phyloP scores from a whole-genome alignment of 1,140 invertebrate species.

The Asobara japonica region DNA sequence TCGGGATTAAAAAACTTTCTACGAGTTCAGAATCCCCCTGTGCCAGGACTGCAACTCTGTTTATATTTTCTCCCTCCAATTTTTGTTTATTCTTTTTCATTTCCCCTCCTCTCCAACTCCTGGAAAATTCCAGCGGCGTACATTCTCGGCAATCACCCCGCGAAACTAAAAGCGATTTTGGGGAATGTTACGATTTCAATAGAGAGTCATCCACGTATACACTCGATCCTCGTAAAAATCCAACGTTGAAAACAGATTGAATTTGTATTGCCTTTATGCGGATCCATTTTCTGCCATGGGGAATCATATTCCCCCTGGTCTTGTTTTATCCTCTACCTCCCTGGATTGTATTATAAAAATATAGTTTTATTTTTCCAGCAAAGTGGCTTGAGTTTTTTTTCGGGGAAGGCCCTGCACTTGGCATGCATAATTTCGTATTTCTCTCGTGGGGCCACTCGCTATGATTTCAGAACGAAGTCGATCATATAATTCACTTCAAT shows the following conservation, averaged over 20 bases:
- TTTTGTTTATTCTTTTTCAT: background rate
- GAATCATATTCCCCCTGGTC: background rate
- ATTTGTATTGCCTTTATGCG: constrained; percentile 1
- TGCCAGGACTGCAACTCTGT: background rate
- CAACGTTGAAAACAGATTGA: constrained; percentile 13
- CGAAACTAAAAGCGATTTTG: constrained; percentile 5
- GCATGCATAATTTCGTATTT: too few species aligned
- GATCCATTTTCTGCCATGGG: background rate
- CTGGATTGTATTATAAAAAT: constrained; percentile 8
- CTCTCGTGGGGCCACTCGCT: too few species aligned
- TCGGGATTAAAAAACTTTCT: constrained; percentile 18
- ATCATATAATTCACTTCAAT: too few species aligned
- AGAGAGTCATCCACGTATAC: background rate
- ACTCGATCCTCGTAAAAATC: constrained; percentile 7
- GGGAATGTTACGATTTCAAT: constrained; percentile 7
- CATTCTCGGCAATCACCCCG: background rate
- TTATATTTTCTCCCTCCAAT: background rate
- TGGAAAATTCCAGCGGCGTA: constrained; percentile 1
- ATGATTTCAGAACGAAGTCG: too few species aligned
- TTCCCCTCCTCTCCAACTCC: too few species aligned
- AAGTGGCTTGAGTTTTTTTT: background rate
- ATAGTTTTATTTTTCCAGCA: background rate
- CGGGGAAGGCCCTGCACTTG: too few species aligned
- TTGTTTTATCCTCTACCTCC: background rate
- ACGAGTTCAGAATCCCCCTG: background rate